These are phyloP conservation scores for Cuculus canorus DNA, from an alignment of 2,797 vertebrate genomes.

Conservation along the genomic window DNA sequence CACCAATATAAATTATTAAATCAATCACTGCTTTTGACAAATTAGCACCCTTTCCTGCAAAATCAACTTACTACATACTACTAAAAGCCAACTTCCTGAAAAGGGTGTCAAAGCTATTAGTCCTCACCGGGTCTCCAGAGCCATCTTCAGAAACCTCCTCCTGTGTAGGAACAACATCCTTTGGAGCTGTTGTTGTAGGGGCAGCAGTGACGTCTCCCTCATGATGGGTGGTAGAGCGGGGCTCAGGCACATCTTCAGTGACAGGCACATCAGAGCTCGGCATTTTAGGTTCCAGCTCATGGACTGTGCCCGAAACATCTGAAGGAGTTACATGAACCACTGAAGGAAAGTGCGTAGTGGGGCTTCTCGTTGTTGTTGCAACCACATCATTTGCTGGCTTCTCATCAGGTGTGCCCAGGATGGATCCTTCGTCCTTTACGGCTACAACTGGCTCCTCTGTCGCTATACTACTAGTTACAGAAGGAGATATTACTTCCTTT, in stretches of 20 bases:
- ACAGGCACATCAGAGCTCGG: slow-evolving; percentile 6
- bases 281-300: background rate
- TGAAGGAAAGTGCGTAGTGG: slow-evolving; percentile 13
- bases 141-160: slow-evolving; percentile 65
- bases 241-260: background rate
- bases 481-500: slow-evolving; percentile 11
- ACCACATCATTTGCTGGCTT: background rate
- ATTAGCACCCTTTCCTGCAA: background rate
- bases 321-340: slow-evolving; percentile 34
- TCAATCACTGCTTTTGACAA: background rate
- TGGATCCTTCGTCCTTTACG: background rate
- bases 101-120: background rate
- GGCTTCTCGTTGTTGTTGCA: slow-evolving; percentile 26
- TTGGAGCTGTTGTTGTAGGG: background rate
- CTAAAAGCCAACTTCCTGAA: background rate
- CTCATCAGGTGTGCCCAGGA: background rate
- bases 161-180: background rate
- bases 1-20: background rate
- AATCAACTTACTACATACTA: background rate
- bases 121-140: slow-evolving; percentile 76
- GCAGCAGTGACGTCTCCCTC: background rate
- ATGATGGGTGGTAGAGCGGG: background rate
- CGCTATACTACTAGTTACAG: background rate
- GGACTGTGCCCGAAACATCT: background rate
- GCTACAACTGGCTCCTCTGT: slow-evolving; percentile 42